Evolutionary conservation across 2,797 vertebrate genomes (phyloP).

Genomic region (Manis crassicaudata): DNA sequence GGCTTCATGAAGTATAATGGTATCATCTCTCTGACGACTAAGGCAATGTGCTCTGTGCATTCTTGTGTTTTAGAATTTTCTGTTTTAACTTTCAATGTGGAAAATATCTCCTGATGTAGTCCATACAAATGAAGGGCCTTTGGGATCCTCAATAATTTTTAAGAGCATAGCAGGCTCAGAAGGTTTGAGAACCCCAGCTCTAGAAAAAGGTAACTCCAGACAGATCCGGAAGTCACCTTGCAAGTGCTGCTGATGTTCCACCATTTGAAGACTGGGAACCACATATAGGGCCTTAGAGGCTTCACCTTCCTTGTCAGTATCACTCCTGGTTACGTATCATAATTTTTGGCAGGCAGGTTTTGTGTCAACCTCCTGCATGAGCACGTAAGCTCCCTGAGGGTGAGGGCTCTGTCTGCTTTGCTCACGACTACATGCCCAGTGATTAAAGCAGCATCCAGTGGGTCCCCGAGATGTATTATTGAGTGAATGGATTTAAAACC

Average conservation of each 20-base stretch:
- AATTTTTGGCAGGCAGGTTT: neutral
- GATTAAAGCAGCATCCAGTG: no score
- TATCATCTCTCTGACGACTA: neutral
- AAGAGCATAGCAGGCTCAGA: neutral
- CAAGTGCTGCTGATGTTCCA: neutral
- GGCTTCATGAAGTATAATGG: rapidly evolving
- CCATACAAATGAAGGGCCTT: neutral
- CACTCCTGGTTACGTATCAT: no score
- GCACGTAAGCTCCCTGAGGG: neutral
- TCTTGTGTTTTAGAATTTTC: neutral
- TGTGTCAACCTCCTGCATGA: neutral
- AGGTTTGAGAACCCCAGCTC: neutral
- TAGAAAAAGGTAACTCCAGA: neutral
- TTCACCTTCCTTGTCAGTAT: neutral
- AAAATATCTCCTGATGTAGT: neutral
- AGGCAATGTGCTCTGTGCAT: neutral
- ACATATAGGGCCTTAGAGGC: neutral
- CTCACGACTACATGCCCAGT: neutral
- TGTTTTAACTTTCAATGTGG: neutral
- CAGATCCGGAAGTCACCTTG: neutral
- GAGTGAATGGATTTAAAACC: neutral
- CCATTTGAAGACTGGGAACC: neutral
- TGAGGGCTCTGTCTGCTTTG: neutral
- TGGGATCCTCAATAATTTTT: neutral
- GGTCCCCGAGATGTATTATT: neutral